Conservation (phyloP, 1,140 invertebrate species). For the Zaprionus ghesquierei region DNA sequence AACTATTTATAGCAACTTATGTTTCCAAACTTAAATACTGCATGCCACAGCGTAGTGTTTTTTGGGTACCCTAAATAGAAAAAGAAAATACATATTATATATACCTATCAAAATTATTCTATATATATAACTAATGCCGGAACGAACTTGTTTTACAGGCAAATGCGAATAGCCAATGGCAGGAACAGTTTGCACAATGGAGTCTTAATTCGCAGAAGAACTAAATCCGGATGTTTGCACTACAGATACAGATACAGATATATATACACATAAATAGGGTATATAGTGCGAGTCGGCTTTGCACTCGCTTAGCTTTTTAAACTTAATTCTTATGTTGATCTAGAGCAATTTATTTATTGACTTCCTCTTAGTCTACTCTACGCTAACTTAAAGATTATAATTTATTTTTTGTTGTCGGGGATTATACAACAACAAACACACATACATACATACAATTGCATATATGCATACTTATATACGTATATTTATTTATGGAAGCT, state of each 20-base stretch:
- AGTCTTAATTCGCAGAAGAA: conserved; percentile 82
- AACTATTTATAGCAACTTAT: conserved; percentile 9
- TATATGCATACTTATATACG: conserved; percentile 17
- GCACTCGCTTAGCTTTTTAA: conserved; percentile 72
- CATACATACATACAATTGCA: conserved; percentile 6
- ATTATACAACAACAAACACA: conserved; percentile 19
- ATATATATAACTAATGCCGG: background rate
- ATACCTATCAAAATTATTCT: background rate
- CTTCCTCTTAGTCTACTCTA: conserved; percentile 54
- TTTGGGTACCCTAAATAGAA: conserved; percentile 27
- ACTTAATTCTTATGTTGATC: conserved; percentile 67
- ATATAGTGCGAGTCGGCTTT: conserved; percentile 1
- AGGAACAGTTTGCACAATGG: conserved; percentile 83
- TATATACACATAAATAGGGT: conserved; percentile 12
- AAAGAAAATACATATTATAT: background rate
- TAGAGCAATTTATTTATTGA: conserved; percentile 80
- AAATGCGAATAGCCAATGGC: conserved; percentile 82
- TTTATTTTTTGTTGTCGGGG: conserved; percentile 48
- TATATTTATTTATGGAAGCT: conserved; percentile 26
- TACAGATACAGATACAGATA: background rate
- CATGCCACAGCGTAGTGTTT: conserved; percentile 52
- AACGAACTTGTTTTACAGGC: conserved; percentile 46
- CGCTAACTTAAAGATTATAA: conserved; percentile 51
- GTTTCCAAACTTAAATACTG: conserved; percentile 45
- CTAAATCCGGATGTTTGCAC: conserved; percentile 41